Conservation (phyloP, 2,888 invertebrate genomes). For the Pyralis farinalis region DNA sequence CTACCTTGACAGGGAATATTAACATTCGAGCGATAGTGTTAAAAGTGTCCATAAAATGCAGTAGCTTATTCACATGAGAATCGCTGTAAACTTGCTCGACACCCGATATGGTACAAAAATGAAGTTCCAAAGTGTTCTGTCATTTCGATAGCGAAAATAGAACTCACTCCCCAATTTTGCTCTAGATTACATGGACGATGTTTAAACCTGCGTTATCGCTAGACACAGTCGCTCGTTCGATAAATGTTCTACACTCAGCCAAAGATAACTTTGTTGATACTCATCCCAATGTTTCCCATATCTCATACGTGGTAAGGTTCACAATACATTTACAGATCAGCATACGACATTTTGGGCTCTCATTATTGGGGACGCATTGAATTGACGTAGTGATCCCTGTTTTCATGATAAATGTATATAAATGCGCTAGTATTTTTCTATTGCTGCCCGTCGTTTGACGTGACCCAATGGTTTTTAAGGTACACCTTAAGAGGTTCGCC, state of each 20-base stretch:
- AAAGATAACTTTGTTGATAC: slow-evolving; percentile 30
- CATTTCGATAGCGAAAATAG: slow-evolving; percentile 1
- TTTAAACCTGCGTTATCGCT: slow-evolving; percentile 57
- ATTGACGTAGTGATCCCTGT: slow-evolving; percentile 49
- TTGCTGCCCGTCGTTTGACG: slow-evolving; percentile 17
- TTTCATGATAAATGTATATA: slow-evolving; percentile 42
- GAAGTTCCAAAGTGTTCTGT: no score
- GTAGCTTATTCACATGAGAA: no score
- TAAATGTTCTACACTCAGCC: slow-evolving; percentile 43
- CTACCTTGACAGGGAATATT: no score
- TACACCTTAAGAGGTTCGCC: slow-evolving; percentile 19
- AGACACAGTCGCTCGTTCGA: slow-evolving; percentile 43
- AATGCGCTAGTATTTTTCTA: slow-evolving; percentile 30
- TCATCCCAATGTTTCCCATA: slow-evolving; percentile 24
- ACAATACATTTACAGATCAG: slow-evolving; percentile 18
- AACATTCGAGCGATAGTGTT: no score
- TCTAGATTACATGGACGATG: slow-evolving; percentile 45
- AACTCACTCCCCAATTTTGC: slow-evolving; percentile 36
- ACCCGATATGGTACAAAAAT: no score
- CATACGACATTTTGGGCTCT: slow-evolving; percentile 24
- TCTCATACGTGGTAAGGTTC: slow-evolving; percentile 27
- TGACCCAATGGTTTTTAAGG: slow-evolving; percentile 1
- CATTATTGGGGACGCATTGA: slow-evolving; percentile 44
- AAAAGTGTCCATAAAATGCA: no score
- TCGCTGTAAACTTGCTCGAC: no score